Evolutionary conservation across 2,888 invertebrate species (phyloP).

Genomic region (Ceriagrion tenellum): DNA sequence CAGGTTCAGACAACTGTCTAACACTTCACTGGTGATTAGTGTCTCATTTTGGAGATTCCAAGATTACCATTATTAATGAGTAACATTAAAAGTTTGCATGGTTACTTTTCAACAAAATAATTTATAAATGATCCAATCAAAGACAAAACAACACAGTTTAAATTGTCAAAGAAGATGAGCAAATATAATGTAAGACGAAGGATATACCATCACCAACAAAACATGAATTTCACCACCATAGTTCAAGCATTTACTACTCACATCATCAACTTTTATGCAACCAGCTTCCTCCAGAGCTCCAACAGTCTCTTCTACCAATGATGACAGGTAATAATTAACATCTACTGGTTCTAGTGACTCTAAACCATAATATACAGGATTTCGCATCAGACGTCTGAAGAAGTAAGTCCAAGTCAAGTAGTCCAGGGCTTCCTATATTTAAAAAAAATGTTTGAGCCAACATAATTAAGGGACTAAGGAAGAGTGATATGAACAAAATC

Average conservation of each 20-base stretch:
- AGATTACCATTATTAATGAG: no score
- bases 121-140: no score
- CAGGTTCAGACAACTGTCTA: no score
- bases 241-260: conserved; percentile 75
- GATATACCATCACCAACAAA: background rate
- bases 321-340: conserved; percentile 88
- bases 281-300: conserved; percentile 86
- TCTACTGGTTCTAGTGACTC: conserved; percentile 85
- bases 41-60: no score
- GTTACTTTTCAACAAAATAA: no score
- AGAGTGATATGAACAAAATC: no score
- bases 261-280: conserved; percentile 90
- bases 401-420: conserved; percentile 99
- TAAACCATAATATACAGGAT: conserved; percentile 94
- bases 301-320: conserved; percentile 89
- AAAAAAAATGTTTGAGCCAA: background rate
- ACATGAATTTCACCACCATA: background rate
- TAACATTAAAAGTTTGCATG: no score
- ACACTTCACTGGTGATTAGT: no score
- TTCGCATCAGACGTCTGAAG: conserved; percentile 93
- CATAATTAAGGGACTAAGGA: background rate
- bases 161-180: no score
- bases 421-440: conserved; percentile 91
- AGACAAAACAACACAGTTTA: no score
- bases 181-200: no score